Evolutionary conservation across 1,140 invertebrate genomes (phyloP), one percentile per base, ranked within the genome.

Genomic region (Calliphora vicina): DNA sequence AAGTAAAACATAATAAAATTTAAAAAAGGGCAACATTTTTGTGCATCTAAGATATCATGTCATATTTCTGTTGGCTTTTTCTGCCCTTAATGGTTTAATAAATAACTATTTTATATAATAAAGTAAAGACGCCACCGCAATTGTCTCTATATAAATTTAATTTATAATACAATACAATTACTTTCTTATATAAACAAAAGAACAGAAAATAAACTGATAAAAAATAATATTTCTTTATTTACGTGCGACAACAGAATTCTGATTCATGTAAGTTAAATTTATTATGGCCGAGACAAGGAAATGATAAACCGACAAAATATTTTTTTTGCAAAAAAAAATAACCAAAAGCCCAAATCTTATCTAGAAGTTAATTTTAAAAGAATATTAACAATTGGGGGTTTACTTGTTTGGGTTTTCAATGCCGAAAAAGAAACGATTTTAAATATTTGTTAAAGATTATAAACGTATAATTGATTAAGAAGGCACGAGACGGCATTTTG

Each of bases 311-410:
- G 15, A 50, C 1, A 50, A 50, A 50, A 50, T 13, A 50, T 50
- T 17, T 1, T 50, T 50, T 50, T 50, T 50, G 45, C 45, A n/a
- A 50, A 50, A n/a, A 20, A 67, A 25, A 25, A 23, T 10, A 23
- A 23, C 8, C 9, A n/a, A n/a, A n/a, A n/a, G n/a, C n/a, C n/a
- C n/a, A n/a, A 67, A 67, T 45, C 35, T 78, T 78, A 78, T 78
- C 74, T 25, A 20, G 2, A 23, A 45, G 20, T 1, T 42, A 23
- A 3, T 78, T 25, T 43, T 23, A 78, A 67, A 67, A 67, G n/a
- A 67, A 23, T 25, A 67, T 6, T n/a, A n/a, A n/a, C 15, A 57
- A 57, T 0, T 6, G 61, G 61, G 74, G 74, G 25, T 45, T 78
- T 78, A 78, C 35, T 67, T 23, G n/a, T 67, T 67, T 10, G 35